Conservation (phyloP, 2,113 vertebrate genomes). For the Pedetes capensis region DNA sequence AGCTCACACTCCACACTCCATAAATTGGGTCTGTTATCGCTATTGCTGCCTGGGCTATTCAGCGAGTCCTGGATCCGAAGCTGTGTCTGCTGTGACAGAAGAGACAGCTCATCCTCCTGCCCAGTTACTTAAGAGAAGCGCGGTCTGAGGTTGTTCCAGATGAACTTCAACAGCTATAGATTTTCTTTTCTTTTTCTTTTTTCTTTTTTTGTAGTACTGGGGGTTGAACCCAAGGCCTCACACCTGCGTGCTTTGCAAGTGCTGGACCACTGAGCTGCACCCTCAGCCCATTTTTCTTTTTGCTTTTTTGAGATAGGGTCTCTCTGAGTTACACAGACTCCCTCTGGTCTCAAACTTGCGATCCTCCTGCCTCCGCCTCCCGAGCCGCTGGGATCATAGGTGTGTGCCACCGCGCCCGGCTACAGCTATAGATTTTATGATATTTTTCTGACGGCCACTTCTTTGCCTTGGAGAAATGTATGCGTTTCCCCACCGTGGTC, state of each 20-base stretch:
- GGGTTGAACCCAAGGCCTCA: too few relatives aligned
- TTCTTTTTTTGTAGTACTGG: too few relatives aligned
- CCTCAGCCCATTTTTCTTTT: too few relatives aligned
- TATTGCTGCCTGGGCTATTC: not conserved
- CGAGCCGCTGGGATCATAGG: too few relatives aligned
- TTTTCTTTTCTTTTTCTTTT: too few relatives aligned
- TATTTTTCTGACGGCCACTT: not conserved
- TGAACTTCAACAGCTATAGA: not conserved
- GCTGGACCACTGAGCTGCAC: too few relatives aligned
- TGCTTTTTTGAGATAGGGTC: too few relatives aligned
- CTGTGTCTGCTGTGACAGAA: not conserved
- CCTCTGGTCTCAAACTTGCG: too few relatives aligned
- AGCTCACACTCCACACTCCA: not conserved
- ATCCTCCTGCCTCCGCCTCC: too few relatives aligned
- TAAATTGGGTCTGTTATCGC: not conserved
- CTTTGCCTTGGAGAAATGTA: not conserved
- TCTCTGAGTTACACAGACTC: too few relatives aligned
- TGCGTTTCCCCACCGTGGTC: not conserved
- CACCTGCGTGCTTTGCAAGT: too few relatives aligned
- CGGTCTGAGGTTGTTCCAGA: not conserved
- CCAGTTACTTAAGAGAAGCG: rapidly evolving
- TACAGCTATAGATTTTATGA: not conserved
- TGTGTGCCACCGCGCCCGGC: too few relatives aligned
- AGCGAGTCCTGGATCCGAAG: not conserved
- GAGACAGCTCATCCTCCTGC: not conserved